Conservation (phyloP, 1,140 invertebrate genomes). For the Aphelenchoides besseyi region DNA sequence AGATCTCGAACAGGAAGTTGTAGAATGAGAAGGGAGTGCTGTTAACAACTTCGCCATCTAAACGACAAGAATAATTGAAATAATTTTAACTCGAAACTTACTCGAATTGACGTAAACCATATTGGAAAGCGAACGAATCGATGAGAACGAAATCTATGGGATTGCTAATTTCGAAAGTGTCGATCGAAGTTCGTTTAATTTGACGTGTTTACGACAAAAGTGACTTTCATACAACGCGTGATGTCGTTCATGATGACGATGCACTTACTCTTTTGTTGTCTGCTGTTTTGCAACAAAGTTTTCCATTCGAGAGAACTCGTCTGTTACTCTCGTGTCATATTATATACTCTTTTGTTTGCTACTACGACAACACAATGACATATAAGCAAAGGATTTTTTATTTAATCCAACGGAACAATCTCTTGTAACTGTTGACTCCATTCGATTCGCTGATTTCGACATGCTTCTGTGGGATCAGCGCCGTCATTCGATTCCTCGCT, state of each 20-base stretch:
- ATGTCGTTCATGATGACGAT: no score
- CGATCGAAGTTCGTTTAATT: no score
- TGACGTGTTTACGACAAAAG: no score
- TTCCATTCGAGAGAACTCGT: no score
- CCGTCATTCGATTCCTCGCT: neutral
- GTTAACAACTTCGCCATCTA: neutral
- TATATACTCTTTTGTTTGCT: no score
- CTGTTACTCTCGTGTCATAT: no score
- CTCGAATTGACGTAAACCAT: neutral
- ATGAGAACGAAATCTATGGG: no score
- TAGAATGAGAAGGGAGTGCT: neutral
- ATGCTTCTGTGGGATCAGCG: neutral
- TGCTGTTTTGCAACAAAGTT: no score
- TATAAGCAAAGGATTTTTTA: neutral
- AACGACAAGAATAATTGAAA: neutral
- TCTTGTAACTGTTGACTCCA: neutral
- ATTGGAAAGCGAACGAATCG: neutral
- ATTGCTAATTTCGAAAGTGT: no score
- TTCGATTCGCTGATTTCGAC: neutral
- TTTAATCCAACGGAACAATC: neutral
- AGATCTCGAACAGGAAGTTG: conserved; percentile 2
- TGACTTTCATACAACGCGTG: no score
- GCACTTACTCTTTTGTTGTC: no score
- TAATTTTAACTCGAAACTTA: neutral
- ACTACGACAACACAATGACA: no score